Conservation (phyloP, 2,888 invertebrate genomes). For the Spisula subtruncata region DNA sequence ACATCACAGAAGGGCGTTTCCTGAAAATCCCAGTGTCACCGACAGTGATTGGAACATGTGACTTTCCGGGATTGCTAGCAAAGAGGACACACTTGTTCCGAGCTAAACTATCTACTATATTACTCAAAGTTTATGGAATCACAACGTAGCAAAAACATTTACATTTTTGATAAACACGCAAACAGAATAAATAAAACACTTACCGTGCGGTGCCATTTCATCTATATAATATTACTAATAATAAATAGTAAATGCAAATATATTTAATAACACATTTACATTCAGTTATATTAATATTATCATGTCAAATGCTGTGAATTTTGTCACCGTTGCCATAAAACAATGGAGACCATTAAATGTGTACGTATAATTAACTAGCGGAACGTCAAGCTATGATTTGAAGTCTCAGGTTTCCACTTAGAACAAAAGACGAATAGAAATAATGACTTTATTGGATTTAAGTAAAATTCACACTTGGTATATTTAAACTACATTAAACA, state of each 20-base stretch:
- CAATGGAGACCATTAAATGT: neutral
- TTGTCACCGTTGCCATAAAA: constrained; percentile 33
- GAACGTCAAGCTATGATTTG: constrained; percentile 19
- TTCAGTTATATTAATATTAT: neutral
- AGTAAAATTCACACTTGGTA: constrained; percentile 44
- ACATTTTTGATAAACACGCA: too few relatives aligned
- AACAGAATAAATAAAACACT: neutral
- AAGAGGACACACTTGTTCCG: too few relatives aligned
- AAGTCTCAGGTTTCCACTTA: constrained; percentile 37
- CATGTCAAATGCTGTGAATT: neutral
- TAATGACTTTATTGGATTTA: neutral
- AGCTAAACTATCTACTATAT: too few relatives aligned
- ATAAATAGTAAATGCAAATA: neutral
- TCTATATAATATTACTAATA: neutral
- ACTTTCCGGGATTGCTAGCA: too few relatives aligned
- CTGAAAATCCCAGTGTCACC: too few relatives aligned
- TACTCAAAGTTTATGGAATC: too few relatives aligned
- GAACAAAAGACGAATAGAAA: constrained; percentile 44
- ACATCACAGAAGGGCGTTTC: too few relatives aligned
- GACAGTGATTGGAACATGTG: too few relatives aligned
- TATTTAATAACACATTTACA: neutral
- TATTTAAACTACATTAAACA: neutral
- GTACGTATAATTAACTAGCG: constrained; percentile 23
- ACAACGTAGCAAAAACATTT: too few relatives aligned
- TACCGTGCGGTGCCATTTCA: constrained; percentile 35